phyloP scores from a whole-genome alignment of 2,113 vertebrate genomes.

The Felis catus region F.catus_Fca126_mat1.0 CM031412.1:119517001-119517500 shows the following conservation, averaged over 20 bases:
- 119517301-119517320: slow-evolving; percentile 5
- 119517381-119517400: not conserved
- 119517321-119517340: not conserved
- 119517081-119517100: slow-evolving; percentile 59
- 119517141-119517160: not conserved
- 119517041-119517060: slow-evolving; percentile 50
- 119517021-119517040: slow-evolving; percentile 53
- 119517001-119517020: slow-evolving; percentile 54
- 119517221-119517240: slow-evolving; percentile 23
- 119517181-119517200: slow-evolving; percentile 44
- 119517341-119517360: not conserved
- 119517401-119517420: slow-evolving; percentile 40
- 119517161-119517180: slow-evolving; percentile 29
- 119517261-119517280: not conserved
- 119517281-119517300: not conserved
- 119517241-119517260: not conserved
- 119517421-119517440: not conserved
- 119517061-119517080: slow-evolving; percentile 27
- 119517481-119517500: not conserved
- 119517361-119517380: not conserved
- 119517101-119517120: slow-evolving; percentile 65
- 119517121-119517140: slow-evolving; percentile 60
- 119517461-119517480: not conserved
- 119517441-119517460: not conserved
- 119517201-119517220: not conserved